Base-by-base conservation (phyloP, 1,140 invertebrate genomes). In the Euura lappo region DNA sequence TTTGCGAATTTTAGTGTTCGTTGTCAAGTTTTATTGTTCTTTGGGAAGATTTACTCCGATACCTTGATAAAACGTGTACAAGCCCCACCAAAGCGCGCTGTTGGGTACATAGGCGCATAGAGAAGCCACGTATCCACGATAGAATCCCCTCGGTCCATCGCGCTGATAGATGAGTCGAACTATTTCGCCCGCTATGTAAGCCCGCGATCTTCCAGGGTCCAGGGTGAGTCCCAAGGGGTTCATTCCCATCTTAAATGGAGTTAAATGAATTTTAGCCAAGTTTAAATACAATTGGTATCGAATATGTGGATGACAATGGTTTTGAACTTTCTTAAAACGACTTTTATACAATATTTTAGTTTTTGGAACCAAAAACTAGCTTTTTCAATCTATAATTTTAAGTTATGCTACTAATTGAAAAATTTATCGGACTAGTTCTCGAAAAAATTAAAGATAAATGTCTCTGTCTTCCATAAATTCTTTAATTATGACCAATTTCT, bases 61-160 rank as follows among this genome's bases (percentile, higher is more conserved):
- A 98, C 96, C 96, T 92, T 97, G 96, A 88, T 98, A 99, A 67
- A 94, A 90, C 73, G 97, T 96, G 89, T 99, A 99, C 78, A 98
- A 94, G 46, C 93, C 93, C 97, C 97, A 99, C 97, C 97, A 99
- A 42, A 98, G 89, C 8, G 97, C 97, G 73, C 96, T 97, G 85
- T 97, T 98, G 6, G 97, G 97, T 73, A 98, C 96, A 88, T 98
- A 99, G 3, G 96, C 94, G 76, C 94, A 93, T 2, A 99, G 87
- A 28, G 97, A 98, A 44, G 97, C 96, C 45, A 94, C 89, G 85
- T 99, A 99, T 0, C 98, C 98, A 76, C 97, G 89, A 84, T 99
- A 99, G 88, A 98, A 99, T 2, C 97, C 97, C 76, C 89, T 84
- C 7, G 96, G 81, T 1, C 97, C 97, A 88, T 98, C 95, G 78